Conservation (phyloP, 2,797 vertebrate genomes). For the Oryzias sinensis region DNA sequence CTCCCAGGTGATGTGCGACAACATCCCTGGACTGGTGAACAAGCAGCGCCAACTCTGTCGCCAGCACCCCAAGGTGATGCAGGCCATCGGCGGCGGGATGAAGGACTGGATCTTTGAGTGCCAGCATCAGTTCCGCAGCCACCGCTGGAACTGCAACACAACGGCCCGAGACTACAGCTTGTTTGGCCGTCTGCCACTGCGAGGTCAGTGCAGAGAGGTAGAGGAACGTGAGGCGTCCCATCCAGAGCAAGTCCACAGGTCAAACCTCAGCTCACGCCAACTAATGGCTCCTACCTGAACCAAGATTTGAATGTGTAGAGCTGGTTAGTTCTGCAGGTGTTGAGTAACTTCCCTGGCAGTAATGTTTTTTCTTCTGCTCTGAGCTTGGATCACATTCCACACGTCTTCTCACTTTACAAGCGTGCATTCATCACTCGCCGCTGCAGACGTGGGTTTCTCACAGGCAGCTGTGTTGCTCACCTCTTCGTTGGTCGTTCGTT, state of each 20-base stretch:
- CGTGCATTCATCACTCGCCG: slow-evolving; percentile 47
- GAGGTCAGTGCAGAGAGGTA: slow-evolving; percentile 78
- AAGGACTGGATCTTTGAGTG: slow-evolving; percentile 93
- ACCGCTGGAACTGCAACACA: slow-evolving; percentile 95
- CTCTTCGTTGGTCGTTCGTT: slow-evolving; percentile 2
- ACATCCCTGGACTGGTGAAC: slow-evolving; percentile 92
- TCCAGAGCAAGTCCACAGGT: not conserved
- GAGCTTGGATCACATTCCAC: slow-evolving; percentile 53
- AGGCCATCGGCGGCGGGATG: slow-evolving; percentile 87
- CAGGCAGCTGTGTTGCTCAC: not conserved
- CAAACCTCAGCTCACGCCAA: slow-evolving; percentile 2
- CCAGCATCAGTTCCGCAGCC: slow-evolving; percentile 92
- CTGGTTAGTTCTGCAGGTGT: slow-evolving; percentile 1
- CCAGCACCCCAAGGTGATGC: slow-evolving; percentile 89
- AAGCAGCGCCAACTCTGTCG: slow-evolving; percentile 93
- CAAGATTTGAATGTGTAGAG: slow-evolving; percentile 11
- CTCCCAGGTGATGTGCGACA: slow-evolving; percentile 95
- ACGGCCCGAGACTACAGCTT: slow-evolving; percentile 87
- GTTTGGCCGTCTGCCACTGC: slow-evolving; percentile 87
- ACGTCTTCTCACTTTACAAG: slow-evolving; percentile 53
- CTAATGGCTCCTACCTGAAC: slow-evolving; percentile 20
- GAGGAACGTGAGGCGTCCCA: too few relatives aligned
- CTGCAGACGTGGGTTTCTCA: slow-evolving; percentile 26
- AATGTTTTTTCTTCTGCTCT: slow-evolving; percentile 1
- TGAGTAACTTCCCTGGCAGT: slow-evolving; percentile 21